These are phyloP conservation scores for Pristis pectinata DNA, from an alignment of 2,797 vertebrate species.

Conservation along the genomic window DNA sequence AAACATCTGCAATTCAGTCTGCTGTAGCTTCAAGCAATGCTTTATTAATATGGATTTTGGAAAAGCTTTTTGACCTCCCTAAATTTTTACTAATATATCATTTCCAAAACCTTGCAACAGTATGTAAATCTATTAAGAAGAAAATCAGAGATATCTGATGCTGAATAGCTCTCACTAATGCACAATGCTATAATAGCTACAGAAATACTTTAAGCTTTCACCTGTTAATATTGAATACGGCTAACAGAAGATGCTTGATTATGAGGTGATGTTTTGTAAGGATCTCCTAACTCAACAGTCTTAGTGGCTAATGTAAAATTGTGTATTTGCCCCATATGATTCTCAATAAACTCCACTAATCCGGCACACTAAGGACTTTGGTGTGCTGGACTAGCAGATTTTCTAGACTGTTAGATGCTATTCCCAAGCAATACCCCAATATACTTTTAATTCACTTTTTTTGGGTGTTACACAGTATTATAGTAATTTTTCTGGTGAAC, in stretches of 20 bases:
- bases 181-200: neutral
- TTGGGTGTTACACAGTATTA: no score
- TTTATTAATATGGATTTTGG: neutral
- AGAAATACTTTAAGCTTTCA: neutral
- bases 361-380: no score
- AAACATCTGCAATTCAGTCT: neutral
- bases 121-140: neutral
- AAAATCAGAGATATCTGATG: neutral
- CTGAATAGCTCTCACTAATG: neutral
- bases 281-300: neutral
- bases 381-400: no score
- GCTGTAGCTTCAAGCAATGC: neutral
- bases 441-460: no score
- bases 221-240: neutral
- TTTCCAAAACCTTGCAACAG: neutral
- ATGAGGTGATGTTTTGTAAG: neutral
- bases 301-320: neutral
- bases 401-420: no score
- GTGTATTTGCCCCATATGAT: neutral
- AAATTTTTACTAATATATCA: neutral
- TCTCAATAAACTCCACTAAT: neutral
- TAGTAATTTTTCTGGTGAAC: no score
- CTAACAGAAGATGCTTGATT: neutral
- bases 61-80: neutral
- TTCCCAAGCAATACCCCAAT: no score